Conservation (phyloP, 35 echinoderm and acorn worm genomes). For the Apostichopus japonicus region DNA sequence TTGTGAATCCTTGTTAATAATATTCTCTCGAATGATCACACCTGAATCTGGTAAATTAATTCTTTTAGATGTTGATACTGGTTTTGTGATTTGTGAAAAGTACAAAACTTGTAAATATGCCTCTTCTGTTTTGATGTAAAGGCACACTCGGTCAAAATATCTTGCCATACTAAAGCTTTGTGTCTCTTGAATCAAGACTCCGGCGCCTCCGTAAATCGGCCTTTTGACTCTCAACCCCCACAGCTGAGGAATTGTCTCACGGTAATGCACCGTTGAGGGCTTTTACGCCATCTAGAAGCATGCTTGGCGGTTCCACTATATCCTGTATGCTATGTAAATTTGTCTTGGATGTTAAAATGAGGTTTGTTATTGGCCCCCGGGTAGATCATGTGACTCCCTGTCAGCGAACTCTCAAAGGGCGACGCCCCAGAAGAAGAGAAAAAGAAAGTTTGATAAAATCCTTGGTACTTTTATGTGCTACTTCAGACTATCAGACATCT, state of each 20-base stretch:
- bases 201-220: neutral
- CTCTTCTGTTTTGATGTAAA: no score
- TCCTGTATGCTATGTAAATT: neutral
- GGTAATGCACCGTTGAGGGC: neutral
- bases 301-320: neutral
- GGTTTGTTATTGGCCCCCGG: neutral
- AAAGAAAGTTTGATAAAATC: neutral
- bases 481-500: constrained; percentile 8
- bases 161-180: no score
- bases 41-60: no score
- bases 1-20: no score
- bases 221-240: neutral
- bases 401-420: neutral
- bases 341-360: neutral
- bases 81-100: no score
- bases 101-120: no score
- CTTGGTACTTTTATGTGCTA: neutral
- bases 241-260: neutral
- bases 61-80: no score
- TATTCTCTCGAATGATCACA: no score
- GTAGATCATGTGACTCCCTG: constrained; percentile 26
- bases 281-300: neutral
- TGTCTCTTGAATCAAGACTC: no score
- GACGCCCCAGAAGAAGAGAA: neutral
- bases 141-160: no score